These are phyloP conservation scores for Podarcis raffonei DNA, from an alignment of 2,113 vertebrate species.

Conservation along the genomic window DNA sequence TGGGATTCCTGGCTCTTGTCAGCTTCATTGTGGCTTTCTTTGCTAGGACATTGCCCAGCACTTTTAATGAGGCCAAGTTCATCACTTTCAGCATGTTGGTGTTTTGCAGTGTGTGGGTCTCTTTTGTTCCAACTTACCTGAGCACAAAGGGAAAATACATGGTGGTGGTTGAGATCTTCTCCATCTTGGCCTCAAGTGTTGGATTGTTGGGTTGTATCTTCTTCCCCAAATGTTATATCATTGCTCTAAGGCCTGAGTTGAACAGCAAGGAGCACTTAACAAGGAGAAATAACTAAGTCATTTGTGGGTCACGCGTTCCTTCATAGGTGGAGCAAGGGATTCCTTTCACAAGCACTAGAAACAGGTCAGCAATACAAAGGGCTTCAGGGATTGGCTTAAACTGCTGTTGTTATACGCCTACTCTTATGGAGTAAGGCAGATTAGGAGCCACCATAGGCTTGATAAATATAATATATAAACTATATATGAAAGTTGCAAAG, in stretches of 20 bases:
- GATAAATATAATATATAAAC: too few species aligned
- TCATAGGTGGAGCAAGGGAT: too few species aligned
- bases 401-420: too few species aligned
- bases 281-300: not conserved
- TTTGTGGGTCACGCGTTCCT: too few species aligned
- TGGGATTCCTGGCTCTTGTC: not conserved
- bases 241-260: not conserved
- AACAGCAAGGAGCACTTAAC: not conserved
- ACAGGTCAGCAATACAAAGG: too few species aligned
- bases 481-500: too few species aligned
- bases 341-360: too few species aligned
- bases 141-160: slow-evolving; percentile 16
- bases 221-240: not conserved
- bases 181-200: slow-evolving; percentile 4
- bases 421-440: too few species aligned
- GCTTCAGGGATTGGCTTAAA: too few species aligned
- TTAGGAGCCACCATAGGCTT: too few species aligned
- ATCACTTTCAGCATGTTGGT: slow-evolving; percentile 13
- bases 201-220: slow-evolving; percentile 8
- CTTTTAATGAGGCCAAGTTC: slow-evolving; percentile 17
- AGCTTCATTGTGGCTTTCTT: slow-evolving; percentile 4
- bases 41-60: not conserved
- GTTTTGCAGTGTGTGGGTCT: slow-evolving; percentile 13
- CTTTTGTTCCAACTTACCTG: slow-evolving; percentile 11
- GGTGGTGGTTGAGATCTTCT: slow-evolving; percentile 17